Evolutionary conservation across 2,888 invertebrate species (phyloP), one percentile per base, ranked within the genome.

Genomic region (Ditylenchus weischeri): DNA sequence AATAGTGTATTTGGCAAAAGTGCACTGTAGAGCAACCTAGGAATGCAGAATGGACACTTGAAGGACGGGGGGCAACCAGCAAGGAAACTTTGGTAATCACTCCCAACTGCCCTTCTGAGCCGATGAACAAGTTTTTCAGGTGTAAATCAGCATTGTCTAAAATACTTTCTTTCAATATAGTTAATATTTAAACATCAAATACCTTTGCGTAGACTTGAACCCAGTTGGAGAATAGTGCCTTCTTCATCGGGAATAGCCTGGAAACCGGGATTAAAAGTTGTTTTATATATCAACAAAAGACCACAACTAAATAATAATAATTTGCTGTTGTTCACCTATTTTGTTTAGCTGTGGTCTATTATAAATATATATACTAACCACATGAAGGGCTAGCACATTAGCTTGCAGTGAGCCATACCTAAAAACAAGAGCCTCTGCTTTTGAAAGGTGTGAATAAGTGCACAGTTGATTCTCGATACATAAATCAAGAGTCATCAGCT

Each of bases 61-160:
- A 88, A 0, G 95, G 91, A 80, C 89, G 87, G 0, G 90, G 88
- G 0, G 94, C 92, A 84, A 95, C 95, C 66, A 92, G 89, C 70
- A 98, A 89, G 3, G 92, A 90, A 7, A 93, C 89, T 85, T 92
- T 90, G 0, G 96, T 96, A 10, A 98, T 89, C 7, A 98, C 84
- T 18, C 98, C n/a, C 98, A 98, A 86, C 0, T 94, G 93, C 59
- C 98, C 98, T 86, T 98, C 98, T 0, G 94, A 92, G 18, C 98
- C 98, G 77, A 96, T 91, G 83, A 98, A 95, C 69, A 96, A 85
- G 84, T 98, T 94, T 83, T 94, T 94, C 77, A 96, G 85, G 83
- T 96, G 94, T 83, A 93, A 93, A 0, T 96, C 96, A 0, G 96
- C 95, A 84, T 98, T 98, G 84, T 98, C 95, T 38, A 64, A 2